A percentile compares a stretch with the other conserved stretches of the same genome.
Conservation (phyloP, 2,797 vertebrate species). For the Serranus cabrilla region DNA sequence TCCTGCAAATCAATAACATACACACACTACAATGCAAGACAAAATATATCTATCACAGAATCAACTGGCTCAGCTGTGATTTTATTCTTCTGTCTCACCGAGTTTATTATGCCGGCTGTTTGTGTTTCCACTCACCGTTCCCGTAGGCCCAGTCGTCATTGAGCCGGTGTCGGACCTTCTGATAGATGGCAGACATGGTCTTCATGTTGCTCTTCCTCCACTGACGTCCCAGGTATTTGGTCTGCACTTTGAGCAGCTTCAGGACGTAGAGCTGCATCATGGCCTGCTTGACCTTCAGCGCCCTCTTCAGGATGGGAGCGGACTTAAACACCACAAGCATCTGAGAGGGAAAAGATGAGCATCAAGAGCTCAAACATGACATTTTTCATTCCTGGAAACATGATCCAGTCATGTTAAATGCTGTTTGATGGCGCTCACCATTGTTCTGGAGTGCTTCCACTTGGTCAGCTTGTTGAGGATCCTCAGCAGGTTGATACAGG, state of each 20-base stretch:
- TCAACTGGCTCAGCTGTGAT: neutral
- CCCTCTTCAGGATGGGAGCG: slow-evolving; percentile 96
- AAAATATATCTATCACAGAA: neutral
- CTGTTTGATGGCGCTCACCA: slow-evolving; percentile 82
- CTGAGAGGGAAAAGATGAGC: slow-evolving; percentile 66
- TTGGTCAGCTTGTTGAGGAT: slow-evolving; percentile 99
- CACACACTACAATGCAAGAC: neutral
- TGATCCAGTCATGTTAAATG: neutral
- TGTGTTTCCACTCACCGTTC: slow-evolving; percentile 86
- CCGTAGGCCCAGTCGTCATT: slow-evolving; percentile 99
- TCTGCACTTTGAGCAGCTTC: slow-evolving; percentile 97
- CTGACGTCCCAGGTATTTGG: slow-evolving; percentile 97
- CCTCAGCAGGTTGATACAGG: slow-evolving; percentile 97
- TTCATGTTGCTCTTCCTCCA: slow-evolving; percentile 99
- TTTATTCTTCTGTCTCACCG: neutral
- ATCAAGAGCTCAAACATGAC: neutral
- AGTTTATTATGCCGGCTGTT: neutral
- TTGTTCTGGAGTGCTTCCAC: slow-evolving; percentile 99
- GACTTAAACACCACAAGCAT: slow-evolving; percentile 99
- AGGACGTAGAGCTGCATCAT: slow-evolving; percentile 98
- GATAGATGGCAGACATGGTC: slow-evolving; percentile 98
- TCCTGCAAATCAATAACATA: slow-evolving; percentile 1
- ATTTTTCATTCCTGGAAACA: neutral
- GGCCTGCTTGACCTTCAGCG: slow-evolving; percentile 97
- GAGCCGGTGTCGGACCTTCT: slow-evolving; percentile 96